Evolutionary conservation across 2,797 vertebrate genomes (phyloP), one percentile per base, ranked within the genome.

Genomic region (Cynodonichthys magdalenae): DNA sequence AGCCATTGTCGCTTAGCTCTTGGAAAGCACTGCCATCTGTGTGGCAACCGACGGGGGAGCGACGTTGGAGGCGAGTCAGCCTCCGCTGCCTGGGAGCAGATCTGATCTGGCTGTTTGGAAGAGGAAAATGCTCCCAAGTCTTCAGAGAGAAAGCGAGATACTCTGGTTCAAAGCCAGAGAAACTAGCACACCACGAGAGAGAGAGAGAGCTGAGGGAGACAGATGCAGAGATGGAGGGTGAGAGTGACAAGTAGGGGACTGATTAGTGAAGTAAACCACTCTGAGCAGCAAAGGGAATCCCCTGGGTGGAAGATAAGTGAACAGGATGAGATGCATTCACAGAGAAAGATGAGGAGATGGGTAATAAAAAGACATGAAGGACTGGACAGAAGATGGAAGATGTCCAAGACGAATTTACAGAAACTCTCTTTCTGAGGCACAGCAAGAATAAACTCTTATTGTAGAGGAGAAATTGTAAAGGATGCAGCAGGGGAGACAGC

Each of bases 201-300:
- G 36, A 39, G 24, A 24, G 24, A 24, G 24, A 24, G 71, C 2
- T 15, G 51, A 77, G 53, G 44, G 75, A 76, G 76, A 71, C n/a
- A 14, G 65, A 82, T 62, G 77, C 60, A 69, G 81, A 77, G 70
- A 77, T 39, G 60, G 79, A 58, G 83, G 53, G 85, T 12, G 87
- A 83, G 79, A 84, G 74, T 70, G 84, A 83, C 82, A 88, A 83
- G 82, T 64, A 75, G 80, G 81, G 66, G 77, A 82, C 78, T 91
- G 85, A 89, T 90, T 86, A 89, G 88, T 80, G 86, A 85, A 90
- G 81, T 90, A 86, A 89, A 90, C 77, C 83, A 84, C 84, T 88
- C 69, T 77, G 82, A 88, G 84, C 66, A 74, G 83, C 76, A 78
- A 80, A 77, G 84, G 81, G 75, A 85, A 86, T 90, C 84, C 85